phyloP scores from a whole-genome alignment of 1,140 invertebrate species.

The Marisa cornuarietis region DNA sequence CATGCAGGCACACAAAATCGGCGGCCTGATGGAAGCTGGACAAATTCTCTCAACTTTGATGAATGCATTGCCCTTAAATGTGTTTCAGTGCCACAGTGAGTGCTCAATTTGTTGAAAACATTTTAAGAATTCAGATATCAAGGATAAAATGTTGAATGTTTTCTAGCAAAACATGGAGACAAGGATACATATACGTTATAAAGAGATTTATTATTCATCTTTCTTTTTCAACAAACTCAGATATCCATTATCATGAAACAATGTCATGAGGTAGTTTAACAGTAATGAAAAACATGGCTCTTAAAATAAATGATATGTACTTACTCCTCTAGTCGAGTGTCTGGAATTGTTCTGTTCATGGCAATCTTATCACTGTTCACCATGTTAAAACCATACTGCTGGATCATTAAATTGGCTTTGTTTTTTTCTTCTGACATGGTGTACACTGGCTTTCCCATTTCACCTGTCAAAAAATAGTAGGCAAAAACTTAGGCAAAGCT shows the following conservation, averaged over 20 bases:
- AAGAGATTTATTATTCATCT: too few relatives aligned
- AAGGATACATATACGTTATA: too few relatives aligned
- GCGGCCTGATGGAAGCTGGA: too few relatives aligned
- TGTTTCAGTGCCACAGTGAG: too few relatives aligned
- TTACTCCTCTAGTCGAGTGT: slow-evolving; percentile 86
- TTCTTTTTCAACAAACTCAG: not conserved
- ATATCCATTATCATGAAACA: not conserved
- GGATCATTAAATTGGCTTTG: slow-evolving; percentile 51
- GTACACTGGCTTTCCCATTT: slow-evolving; percentile 60
- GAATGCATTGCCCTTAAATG: too few relatives aligned
- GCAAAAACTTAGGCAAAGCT: not conserved
- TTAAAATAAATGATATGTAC: slow-evolving; percentile 29
- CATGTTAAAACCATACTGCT: slow-evolving; percentile 96
- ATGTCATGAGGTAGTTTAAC: not conserved
- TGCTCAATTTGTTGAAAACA: too few relatives aligned
- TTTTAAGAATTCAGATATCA: too few relatives aligned
- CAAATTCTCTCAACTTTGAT: too few relatives aligned
- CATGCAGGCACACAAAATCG: too few relatives aligned
- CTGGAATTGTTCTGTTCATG: slow-evolving; percentile 82
- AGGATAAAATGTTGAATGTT: too few relatives aligned
- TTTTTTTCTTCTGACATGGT: slow-evolving; percentile 54
- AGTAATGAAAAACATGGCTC: too few relatives aligned
- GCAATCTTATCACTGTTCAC: slow-evolving; percentile 95
- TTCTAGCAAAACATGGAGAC: too few relatives aligned
- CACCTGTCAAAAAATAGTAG: slow-evolving; percentile 41